Evolutionary conservation across 2,113 vertebrate genomes (phyloP).

Genomic region (Felis chaus): DNA sequence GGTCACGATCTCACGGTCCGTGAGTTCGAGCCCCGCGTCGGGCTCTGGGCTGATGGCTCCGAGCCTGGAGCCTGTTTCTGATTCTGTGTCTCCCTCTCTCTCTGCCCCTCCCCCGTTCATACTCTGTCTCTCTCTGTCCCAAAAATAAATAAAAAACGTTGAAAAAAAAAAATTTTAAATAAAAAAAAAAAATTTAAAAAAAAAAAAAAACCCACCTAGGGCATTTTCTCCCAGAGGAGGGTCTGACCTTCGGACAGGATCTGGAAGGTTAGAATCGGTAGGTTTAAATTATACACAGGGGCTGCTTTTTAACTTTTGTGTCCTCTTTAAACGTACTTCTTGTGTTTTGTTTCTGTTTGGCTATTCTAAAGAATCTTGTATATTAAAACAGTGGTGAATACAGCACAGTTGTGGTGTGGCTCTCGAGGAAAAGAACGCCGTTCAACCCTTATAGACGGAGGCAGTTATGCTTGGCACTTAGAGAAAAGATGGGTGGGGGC

Average conservation of each 20-base stretch:
- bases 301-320: neutral
- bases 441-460: no score
- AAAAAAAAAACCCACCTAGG: neutral
- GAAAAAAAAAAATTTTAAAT: no score
- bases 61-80: no score
- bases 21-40: no score
- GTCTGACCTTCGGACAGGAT: neutral
- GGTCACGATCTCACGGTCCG: no score
- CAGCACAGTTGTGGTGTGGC: accelerated
- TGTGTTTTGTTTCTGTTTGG: neutral
- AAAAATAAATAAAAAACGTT: no score
- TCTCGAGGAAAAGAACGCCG: accelerated
- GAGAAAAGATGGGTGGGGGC: neutral
- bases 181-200: no score
- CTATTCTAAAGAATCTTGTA: neutral
- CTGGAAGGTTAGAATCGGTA: neutral
- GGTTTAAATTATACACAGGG: accelerated
- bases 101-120: no score
- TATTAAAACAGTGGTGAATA: accelerated
- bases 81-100: no score
- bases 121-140: no score
- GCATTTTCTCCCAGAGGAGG: neutral
- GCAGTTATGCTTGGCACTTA: neutral
- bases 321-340: neutral
- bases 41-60: no score